Percentiles rank a stretch among this genome's conserved stretches.
These are phyloP conservation scores for Pyrochroa serraticornis DNA, from an alignment of 2,888 invertebrate species.

Conservation along the genomic window DNA sequence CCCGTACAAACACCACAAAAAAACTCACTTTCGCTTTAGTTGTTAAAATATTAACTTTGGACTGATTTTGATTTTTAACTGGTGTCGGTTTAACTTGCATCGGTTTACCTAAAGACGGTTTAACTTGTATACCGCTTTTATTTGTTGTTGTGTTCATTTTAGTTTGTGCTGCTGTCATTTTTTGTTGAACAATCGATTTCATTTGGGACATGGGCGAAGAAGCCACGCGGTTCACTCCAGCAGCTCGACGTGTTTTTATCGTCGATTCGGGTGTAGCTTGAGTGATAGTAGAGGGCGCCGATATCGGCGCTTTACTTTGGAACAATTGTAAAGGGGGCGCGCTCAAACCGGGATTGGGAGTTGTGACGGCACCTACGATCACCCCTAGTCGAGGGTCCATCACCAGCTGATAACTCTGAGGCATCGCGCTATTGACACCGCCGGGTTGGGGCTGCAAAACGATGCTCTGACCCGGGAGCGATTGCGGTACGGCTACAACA, in stretches of 20 bases:
- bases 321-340: constrained; percentile 16
- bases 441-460: constrained; percentile 21
- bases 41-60: background rate
- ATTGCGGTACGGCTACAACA: constrained; percentile 43
- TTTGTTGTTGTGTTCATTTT: background rate
- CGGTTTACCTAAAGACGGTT: background rate
- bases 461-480: constrained; percentile 40
- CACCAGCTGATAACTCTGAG: constrained; percentile 56
- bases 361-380: constrained; percentile 36
- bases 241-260: constrained; percentile 3
- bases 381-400: constrained; percentile 58
- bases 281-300: constrained; percentile 8
- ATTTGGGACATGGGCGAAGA: too few relatives aligned
- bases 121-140: background rate
- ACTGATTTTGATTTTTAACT: background rate
- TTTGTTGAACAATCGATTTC: background rate
- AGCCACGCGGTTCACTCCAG: too few relatives aligned
- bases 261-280: background rate
- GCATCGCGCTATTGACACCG: constrained; percentile 11
- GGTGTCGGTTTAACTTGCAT: background rate
- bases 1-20: background rate
- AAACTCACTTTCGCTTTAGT: background rate
- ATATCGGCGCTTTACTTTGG: constrained; percentile 12
- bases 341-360: constrained; percentile 1
- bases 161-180: background rate